Evolutionary conservation across 2,113 vertebrate genomes (phyloP), one percentile per base, ranked within the genome.

Genomic region (Microtus ochrogaster): DNA sequence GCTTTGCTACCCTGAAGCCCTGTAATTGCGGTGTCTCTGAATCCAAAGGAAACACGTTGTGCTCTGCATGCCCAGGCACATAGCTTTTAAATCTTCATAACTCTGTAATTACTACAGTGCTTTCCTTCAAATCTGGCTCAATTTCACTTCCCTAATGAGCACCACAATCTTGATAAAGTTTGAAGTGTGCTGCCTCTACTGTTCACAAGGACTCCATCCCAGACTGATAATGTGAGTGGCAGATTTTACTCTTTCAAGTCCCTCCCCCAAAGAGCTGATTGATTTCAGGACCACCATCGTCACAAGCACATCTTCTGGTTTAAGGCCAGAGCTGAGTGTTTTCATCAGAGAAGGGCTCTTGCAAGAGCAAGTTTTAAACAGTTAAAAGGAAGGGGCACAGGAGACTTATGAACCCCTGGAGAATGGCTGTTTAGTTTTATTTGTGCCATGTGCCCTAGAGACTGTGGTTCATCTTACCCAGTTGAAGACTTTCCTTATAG

Each of bases 91-190:
- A 97, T 98, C 97, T 97, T 97, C 97, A 92, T 97, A 97, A 96
- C 96, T 98, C 97, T 97, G 89, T 97, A 97, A 98, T 98, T 97
- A 97, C 97, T 94, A 95, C 96, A 96, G 94, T 44, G 92, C 97
- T 98, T 97, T 97, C 97, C 96, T 97, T 96, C 96, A 97, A 96
- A 97, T 97, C 96, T 97, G 97, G 97, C 97, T 98, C 96, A 88
- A 96, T 97, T 98, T 97, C 94, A 97, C 97, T 98, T 97, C 97
- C 97, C 97, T 98, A 97, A 98, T 97, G 97, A 97, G 95, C 94
- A 95, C 95, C 92, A 83, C 97, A 86, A 96, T 98, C 96, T 97
- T 97, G 97, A 97, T 98, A 93, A 97, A 96, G 95, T 97, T 95
- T 96, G 92, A 97, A 97, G 96, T 91, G 96, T 95, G 96, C 90